Percentiles rank a stretch among this genome's conserved stretches.
Evolutionary conservation across 2,113 vertebrate genomes (phyloP).

Genomic region (Propithecus coquereli): DNA sequence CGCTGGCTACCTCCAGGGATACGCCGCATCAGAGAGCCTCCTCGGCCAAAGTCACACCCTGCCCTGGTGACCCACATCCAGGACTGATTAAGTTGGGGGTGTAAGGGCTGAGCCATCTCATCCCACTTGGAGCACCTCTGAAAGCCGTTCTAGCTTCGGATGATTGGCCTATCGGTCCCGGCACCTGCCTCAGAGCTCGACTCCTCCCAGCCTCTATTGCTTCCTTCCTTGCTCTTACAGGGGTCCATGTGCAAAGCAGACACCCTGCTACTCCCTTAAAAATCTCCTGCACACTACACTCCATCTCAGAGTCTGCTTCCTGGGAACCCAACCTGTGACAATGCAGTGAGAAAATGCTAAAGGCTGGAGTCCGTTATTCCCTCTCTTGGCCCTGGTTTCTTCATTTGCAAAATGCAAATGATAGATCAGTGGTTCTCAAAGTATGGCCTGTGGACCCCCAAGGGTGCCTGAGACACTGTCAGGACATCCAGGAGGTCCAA

Average conservation of each 20-base stretch:
- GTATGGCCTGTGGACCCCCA: not conserved
- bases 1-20: not conserved
- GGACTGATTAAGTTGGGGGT: too few species aligned
- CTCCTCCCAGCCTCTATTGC: not conserved
- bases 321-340: not conserved
- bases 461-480: not conserved
- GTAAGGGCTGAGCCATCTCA: too few species aligned
- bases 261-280: too few species aligned
- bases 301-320: not conserved
- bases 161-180: not conserved
- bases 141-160: not conserved
- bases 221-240: not conserved
- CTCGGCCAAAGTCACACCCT: not conserved
- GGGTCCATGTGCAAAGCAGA: not conserved
- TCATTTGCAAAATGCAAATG: not conserved
- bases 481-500: not conserved
- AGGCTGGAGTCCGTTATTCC: not conserved
- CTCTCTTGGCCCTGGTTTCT: not conserved
- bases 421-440: not conserved
- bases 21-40: not conserved
- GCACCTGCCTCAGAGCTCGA: not conserved
- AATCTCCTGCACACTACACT: not conserved
- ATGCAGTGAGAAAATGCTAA: not conserved
- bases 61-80: fast-evolving
- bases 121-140: not conserved